Base-by-base conservation (phyloP, 2,888 invertebrate species). In the Tromatobia lineatoria region DNA sequence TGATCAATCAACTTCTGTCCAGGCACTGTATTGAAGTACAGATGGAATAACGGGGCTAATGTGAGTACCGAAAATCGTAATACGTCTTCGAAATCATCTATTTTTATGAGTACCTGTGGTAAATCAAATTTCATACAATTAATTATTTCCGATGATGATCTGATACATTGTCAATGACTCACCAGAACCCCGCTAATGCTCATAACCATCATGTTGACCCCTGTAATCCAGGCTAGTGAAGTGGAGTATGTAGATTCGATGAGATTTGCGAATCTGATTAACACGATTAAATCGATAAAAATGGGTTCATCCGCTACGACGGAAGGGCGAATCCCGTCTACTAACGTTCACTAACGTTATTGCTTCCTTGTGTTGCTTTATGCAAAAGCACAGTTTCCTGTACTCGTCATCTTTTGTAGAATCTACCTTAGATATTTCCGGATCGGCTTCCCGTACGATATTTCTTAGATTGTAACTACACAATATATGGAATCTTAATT, bases 141-240 rank as follows among this genome's bases (percentile, higher is more conserved):
- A 52, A 18, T 18, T 18, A 52, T 52, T 3, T 4, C 1, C 4
- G 2, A 47, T 47, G 11, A 47, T 47, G 13, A 50, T n/a, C 15
- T n/a, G 18, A 50, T 7, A 2, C 52, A 20, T 52, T 23, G 23
- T 57, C 45, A 25, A 34, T 42, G 3, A 18, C 57, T 70, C 61
- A 85, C 85, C 76, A 82, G 76, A 3, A 85, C 59, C 15, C 83
- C 85, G 13, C 83, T 71, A 11, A 85, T 23, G 38, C 85, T 85
- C 66, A 85, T 57, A n/a, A 80, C 64, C 10, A 80, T 25, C 61
- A 82, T 20, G 13, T 73, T 74, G 11, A 70, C n/a, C 4, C 69
- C 59, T 20, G 61, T 54, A 10, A 82, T 61, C 2, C 6, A 74
- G 0, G 34, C 79, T n/a, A 82, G 61, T 18, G 45, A 70, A 11